phyloP scores from a whole-genome alignment of 2,113 vertebrate species.

The Vidua chalybeata region DNA sequence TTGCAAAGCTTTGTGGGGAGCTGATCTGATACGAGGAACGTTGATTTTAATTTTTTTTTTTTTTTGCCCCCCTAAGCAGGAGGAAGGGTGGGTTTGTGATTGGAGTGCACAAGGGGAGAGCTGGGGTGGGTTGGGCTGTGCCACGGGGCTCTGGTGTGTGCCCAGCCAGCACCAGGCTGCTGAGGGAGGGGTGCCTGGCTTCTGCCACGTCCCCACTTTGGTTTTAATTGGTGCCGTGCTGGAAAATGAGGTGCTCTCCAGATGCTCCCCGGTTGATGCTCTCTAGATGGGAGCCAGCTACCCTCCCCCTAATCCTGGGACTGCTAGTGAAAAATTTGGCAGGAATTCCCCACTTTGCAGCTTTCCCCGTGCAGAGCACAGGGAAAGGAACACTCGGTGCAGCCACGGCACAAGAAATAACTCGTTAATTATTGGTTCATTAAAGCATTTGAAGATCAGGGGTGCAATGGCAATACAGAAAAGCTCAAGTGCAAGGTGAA shows the following conservation, averaged over 20 bases:
- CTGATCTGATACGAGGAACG: background rate
- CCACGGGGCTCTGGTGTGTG: rapidly evolving
- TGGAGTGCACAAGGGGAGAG: background rate
- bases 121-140: background rate
- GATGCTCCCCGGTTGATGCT: background rate
- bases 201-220: background rate
- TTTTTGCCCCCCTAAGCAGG: background rate
- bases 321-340: background rate
- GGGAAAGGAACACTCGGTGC: slow-evolving; percentile 16
- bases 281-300: slow-evolving; percentile 21
- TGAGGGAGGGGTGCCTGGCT: background rate
- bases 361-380: background rate
- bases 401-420: background rate
- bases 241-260: slow-evolving; percentile 7
- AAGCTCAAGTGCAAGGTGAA: slow-evolving; percentile 12
- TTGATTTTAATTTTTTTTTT: background rate
- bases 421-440: slow-evolving; percentile 53
- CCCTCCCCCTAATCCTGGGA: slow-evolving; percentile 2
- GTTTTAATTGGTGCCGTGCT: background rate
- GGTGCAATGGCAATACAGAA: slow-evolving; percentile 7
- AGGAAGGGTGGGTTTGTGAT: background rate
- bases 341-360: background rate
- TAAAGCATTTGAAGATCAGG: slow-evolving; percentile 19
- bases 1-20: background rate
- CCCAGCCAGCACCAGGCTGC: background rate